These are phyloP conservation scores for Sipha flava DNA, from an alignment of 1,140 invertebrate genomes.

Conservation along the genomic window DNA sequence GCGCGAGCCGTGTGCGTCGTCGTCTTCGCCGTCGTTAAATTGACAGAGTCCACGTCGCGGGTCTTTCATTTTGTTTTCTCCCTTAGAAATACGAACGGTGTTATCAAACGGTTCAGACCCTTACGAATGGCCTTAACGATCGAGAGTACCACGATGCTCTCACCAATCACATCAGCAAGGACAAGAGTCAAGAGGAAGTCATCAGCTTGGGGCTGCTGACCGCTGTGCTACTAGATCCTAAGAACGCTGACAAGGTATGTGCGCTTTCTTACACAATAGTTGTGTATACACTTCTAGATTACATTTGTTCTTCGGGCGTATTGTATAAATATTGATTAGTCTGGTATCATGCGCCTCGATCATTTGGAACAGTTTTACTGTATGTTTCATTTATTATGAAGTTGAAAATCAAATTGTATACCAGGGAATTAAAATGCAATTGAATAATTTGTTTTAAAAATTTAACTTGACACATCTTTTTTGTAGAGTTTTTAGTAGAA, in stretches of 20 bases:
- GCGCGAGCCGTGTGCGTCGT: background rate
- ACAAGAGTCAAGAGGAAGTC: slow-evolving; percentile 78
- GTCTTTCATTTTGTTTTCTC: slow-evolving; percentile 38
- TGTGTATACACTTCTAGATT: background rate
- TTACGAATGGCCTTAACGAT: slow-evolving; percentile 75
- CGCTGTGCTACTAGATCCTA: slow-evolving; percentile 78
- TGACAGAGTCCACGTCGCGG: background rate
- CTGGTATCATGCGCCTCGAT: background rate
- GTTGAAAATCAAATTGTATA: background rate
- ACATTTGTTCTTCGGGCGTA: background rate
- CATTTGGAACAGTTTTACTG: background rate
- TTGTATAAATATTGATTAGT: background rate
- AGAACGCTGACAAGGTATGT: slow-evolving; percentile 62
- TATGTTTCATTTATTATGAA: background rate
- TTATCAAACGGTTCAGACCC: slow-evolving; percentile 62
- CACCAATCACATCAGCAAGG: slow-evolving; percentile 78
- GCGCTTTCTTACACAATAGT: background rate
- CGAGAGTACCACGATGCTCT: slow-evolving; percentile 87
- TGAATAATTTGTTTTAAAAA: background rate
- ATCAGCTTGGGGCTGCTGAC: slow-evolving; percentile 82
- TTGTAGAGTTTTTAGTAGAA: too few species aligned
- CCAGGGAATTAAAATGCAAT: too few species aligned
- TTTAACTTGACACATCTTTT: too few species aligned
- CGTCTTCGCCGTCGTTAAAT: background rate
- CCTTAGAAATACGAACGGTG: slow-evolving; percentile 83